Base-by-base conservation (phyloP, 2,113 vertebrate species). In the Eurypyga helias region DNA sequence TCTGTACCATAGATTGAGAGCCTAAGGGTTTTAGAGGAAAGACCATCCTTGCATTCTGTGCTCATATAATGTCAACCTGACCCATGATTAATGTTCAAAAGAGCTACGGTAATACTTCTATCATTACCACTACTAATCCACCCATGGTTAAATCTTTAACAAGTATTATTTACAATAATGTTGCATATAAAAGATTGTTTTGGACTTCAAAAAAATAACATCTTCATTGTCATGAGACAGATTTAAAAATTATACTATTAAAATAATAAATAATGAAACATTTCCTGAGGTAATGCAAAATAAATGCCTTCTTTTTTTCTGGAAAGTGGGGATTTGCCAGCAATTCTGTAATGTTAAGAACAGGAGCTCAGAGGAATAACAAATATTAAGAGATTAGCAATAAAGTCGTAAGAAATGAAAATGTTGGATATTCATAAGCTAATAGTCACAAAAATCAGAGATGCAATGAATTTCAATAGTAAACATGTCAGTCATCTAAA, bases 391-490 rank as follows among this genome's bases (percentile, higher is more conserved):
- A 75, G 72, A 95, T 91, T 82, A 84, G 7, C 29, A 85, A 51
- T 67, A 64, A 92, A 92, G 31, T 72, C 1, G 34, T 70, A 90
- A 90, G 51, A 86, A 86, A 86, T 43, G 0, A 81, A 84, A 91
- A 61, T 69, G 65, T 1, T 76, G 18, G 65, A 16, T 92, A 60
- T 91, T 91, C 69, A 52, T 91, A 91, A 94, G 17, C 34, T 71
- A 93, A 69, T 23, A 86, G 57, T 71, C 57, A 94, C 51, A 83
- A 96, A 95, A 94, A 79, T 62, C 41, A 78, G 69, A 90, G 43
- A 61, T 43, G 46, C 17, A 84, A 78, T 51, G 54, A 48, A 85
- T 91, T 93, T 95, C 80, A 87, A 83, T 77, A 91, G 45, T 69
- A 94, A 95, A 75, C 24, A 57, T 67, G 85, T 61, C 1, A 7